Conservation (phyloP, 2,888 invertebrate species). For the Drosophila neonasuta region DNA sequence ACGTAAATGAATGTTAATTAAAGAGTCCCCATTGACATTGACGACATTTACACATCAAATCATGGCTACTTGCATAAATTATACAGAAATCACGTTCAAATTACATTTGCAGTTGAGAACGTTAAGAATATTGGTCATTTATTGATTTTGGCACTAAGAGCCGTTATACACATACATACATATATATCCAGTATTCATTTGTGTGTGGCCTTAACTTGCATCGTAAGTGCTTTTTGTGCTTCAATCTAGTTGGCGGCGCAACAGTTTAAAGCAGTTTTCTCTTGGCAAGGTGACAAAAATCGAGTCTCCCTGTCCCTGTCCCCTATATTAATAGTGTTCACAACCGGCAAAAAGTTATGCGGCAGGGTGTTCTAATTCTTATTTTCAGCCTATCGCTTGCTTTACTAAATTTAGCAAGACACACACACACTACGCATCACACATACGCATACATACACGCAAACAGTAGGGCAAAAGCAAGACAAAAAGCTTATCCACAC, state of each 20-base stretch:
- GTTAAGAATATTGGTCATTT: slow-evolving; percentile 49
- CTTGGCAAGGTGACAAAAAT: slow-evolving; percentile 65
- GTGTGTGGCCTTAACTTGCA: slow-evolving; percentile 26
- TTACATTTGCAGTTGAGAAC: slow-evolving; percentile 13
- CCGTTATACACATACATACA: background rate
- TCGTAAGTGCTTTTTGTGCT: slow-evolving; percentile 32
- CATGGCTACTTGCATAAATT: background rate
- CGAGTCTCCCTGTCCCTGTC: slow-evolving; percentile 31
- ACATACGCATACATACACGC: slow-evolving; percentile 10
- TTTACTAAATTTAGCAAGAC: slow-evolving; percentile 72
- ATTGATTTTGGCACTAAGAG: slow-evolving; percentile 62
- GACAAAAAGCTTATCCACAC: slow-evolving; percentile 29
- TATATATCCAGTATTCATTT: slow-evolving; percentile 11
- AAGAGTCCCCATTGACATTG: slow-evolving; percentile 48
- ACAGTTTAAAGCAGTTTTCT: slow-evolving; percentile 64
- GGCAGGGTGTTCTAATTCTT: slow-evolving; percentile 77
- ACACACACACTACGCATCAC: slow-evolving; percentile 13
- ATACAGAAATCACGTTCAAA: slow-evolving; percentile 7
- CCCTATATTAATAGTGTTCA: slow-evolving; percentile 37
- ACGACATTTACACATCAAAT: slow-evolving; percentile 6
- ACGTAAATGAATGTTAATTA: slow-evolving; percentile 51
- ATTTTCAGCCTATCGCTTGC: slow-evolving; percentile 70
- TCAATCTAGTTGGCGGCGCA: slow-evolving; percentile 46
- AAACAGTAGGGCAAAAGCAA: slow-evolving; percentile 14
- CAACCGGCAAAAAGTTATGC: slow-evolving; percentile 53